Conservation (phyloP, 2,888 invertebrate species). For the Hirtodrosophila confusa region DNA sequence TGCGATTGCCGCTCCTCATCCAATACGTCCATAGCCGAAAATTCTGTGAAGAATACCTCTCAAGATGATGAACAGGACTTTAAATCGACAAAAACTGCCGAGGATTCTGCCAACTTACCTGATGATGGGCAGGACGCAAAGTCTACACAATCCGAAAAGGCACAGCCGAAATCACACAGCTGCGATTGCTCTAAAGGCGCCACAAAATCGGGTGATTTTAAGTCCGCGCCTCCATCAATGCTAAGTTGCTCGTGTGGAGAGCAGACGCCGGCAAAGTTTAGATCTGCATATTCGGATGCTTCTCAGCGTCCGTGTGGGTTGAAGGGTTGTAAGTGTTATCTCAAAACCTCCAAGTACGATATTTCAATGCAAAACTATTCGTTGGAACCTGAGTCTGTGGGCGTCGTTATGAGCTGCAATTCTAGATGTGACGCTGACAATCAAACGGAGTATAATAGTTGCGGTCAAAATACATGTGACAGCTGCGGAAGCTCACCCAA, state of each 20-base stretch:
- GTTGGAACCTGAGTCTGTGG: constrained; percentile 1
- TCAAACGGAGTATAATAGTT: not conserved
- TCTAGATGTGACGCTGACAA: not conserved
- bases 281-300: not conserved
- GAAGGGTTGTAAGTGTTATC: constrained; percentile 11
- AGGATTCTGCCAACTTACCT: too few relatives aligned
- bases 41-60: too few relatives aligned
- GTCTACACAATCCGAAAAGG: not conserved
- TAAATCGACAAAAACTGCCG: too few relatives aligned
- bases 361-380: not conserved
- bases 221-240: constrained; percentile 1
- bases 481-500: not conserved
- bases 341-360: constrained; percentile 10
- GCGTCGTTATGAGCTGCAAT: constrained; percentile 13
- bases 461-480: not conserved
- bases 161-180: not conserved
- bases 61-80: too few relatives aligned
- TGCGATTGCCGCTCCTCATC: constrained; percentile 33
- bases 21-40: constrained; percentile 8
- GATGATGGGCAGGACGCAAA: not conserved
- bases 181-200: not conserved
- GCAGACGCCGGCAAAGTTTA: not conserved
- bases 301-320: too few relatives aligned
- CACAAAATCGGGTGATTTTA: not conserved
- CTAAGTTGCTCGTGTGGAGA: constrained; percentile 1